Evolutionary conservation across 1,140 invertebrate genomes (phyloP).

Genomic region (Drosophila aff.): DNA sequence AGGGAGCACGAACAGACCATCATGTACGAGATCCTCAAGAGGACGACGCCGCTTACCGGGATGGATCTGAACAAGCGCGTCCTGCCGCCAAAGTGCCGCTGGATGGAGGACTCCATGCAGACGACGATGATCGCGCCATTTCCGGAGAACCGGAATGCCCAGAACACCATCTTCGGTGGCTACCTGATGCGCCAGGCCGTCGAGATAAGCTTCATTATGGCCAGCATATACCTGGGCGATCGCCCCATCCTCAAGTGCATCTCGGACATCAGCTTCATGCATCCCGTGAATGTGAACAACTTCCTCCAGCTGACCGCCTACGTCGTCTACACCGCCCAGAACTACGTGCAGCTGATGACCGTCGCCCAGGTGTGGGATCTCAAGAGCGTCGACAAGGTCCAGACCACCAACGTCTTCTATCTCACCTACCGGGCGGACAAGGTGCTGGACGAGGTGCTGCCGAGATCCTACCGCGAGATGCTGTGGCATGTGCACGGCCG

Average conservation of each 20-base stretch:
- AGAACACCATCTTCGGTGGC: conserved; percentile 94
- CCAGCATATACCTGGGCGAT: conserved; percentile 87
- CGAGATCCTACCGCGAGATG: conserved; percentile 90
- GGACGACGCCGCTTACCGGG: conserved; percentile 86
- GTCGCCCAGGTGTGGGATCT: conserved; percentile 89
- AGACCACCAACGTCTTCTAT: conserved; percentile 91
- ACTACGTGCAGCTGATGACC: conserved; percentile 89
- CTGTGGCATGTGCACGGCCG: conserved; percentile 91
- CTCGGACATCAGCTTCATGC: conserved; percentile 90
- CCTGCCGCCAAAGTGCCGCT: conserved; percentile 87
- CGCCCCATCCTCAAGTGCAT: conserved; percentile 88
- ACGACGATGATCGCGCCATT: conserved; percentile 67
- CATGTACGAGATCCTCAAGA: conserved; percentile 89
- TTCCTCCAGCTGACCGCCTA: conserved; percentile 89
- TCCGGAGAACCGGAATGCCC: conserved; percentile 88
- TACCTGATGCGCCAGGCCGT: conserved; percentile 92
- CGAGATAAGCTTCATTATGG: conserved; percentile 90
- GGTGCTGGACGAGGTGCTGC: conserved; percentile 87
- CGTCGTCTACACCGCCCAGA: conserved; percentile 89
- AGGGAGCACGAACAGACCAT: conserved; percentile 88
- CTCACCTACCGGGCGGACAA: conserved; percentile 88
- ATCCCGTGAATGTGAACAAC: conserved; percentile 90
- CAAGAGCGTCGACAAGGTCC: conserved; percentile 85
- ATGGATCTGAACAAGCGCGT: conserved; percentile 85
- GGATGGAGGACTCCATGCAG: conserved; percentile 87